Conservation (phyloP, 2,113 vertebrate species). For the Pterocles gutturalis region DNA sequence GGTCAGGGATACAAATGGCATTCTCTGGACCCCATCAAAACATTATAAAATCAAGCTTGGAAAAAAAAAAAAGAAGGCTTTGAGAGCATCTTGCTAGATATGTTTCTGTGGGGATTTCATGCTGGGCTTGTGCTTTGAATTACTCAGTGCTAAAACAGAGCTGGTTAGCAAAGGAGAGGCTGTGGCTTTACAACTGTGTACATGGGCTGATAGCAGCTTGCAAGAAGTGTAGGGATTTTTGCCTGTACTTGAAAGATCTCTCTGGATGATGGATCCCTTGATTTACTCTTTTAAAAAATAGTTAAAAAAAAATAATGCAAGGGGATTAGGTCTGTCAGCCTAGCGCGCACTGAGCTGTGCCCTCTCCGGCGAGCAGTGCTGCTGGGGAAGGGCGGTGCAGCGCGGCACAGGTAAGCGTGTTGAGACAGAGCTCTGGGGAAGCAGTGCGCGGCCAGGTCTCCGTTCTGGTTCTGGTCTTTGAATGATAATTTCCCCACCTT, state of each 20-base stretch:
- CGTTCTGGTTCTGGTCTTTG: rapidly evolving
- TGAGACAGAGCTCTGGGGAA: neutral
- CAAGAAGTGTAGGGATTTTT: neutral
- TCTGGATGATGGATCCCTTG: neutral
- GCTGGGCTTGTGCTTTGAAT: neutral
- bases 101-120: neutral
- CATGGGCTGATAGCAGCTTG: neutral
- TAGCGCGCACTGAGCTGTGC: rapidly evolving
- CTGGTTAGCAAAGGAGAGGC: neutral
- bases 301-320: neutral
- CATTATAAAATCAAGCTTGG: rapidly evolving
- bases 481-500: rapidly evolving
- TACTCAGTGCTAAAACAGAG: neutral
- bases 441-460: neutral
- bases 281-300: neutral
- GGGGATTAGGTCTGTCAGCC: neutral
- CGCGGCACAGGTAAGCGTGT: rapidly evolving
- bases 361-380: rapidly evolving
- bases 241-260: neutral
- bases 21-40: neutral
- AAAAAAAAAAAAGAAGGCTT: neutral
- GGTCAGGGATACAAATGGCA: neutral
- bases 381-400: neutral
- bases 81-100: neutral
- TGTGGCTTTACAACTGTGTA: neutral